Evolutionary conservation across 1,140 invertebrate genomes (phyloP).

Genomic region (Drosophila pseudoananassae): DNA sequence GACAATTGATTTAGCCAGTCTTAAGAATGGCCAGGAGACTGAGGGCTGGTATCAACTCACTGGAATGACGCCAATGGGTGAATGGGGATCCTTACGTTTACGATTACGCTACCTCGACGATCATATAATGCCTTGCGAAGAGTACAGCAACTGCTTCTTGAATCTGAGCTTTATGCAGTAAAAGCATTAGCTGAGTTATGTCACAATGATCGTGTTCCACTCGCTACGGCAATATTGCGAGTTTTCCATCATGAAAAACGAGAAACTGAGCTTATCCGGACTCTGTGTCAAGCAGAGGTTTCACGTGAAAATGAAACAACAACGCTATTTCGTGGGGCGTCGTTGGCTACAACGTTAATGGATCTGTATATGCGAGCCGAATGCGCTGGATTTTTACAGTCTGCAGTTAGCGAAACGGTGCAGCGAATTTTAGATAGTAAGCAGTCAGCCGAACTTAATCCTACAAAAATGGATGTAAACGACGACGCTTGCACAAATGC

Average conservation of each 20-base stretch:
- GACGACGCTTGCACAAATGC: conserved; percentile 97
- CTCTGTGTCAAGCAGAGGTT: conserved; percentile 95
- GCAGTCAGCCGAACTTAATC: conserved; percentile 98
- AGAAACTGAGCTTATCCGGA: conserved; percentile 94
- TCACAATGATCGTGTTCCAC: conserved; percentile 93
- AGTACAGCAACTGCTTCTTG: conserved; percentile 95
- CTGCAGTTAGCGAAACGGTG: conserved; percentile 95
- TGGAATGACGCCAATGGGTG: conserved; percentile 96
- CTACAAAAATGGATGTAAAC: conserved; percentile 96
- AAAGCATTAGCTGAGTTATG: conserved; percentile 95
- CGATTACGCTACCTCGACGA: conserved; percentile 97
- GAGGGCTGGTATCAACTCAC: conserved; percentile 96
- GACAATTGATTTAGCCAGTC: conserved; percentile 91
- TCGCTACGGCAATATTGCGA: conserved; percentile 90
- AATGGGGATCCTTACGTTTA: conserved; percentile 96
- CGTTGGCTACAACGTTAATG: conserved; percentile 97
- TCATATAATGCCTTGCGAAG: conserved; percentile 97
- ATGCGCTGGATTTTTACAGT: conserved; percentile 93
- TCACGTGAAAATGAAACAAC: conserved; percentile 96
- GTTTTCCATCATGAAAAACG: conserved; percentile 92
- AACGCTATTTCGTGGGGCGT: conserved; percentile 96
- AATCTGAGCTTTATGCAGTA: conserved; percentile 94
- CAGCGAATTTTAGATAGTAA: conserved; percentile 96
- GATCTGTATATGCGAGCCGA: conserved; percentile 98
- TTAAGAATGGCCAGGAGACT: conserved; percentile 95